phyloP scores from a whole-genome alignment of 2,113 vertebrate genomes.

The Gopherus flavomarginatus region DNA sequence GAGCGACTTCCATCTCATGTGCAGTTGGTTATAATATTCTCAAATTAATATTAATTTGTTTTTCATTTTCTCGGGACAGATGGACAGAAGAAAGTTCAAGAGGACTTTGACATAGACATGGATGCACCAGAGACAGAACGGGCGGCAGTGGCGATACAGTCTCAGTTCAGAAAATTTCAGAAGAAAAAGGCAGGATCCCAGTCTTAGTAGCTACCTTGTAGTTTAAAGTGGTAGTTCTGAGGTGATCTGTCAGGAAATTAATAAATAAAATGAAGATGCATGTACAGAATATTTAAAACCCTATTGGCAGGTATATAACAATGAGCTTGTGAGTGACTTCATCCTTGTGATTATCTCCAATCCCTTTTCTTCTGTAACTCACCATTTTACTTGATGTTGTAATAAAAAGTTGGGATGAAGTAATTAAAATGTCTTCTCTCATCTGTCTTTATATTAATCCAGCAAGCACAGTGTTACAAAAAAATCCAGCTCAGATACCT shows the following conservation, averaged over 20 bases:
- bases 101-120: slow-evolving; percentile 98
- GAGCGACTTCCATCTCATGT: neutral
- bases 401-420: slow-evolving; percentile 82
- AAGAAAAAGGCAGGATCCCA: slow-evolving; percentile 92
- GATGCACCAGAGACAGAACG: slow-evolving; percentile 85
- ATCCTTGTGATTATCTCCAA: slow-evolving; percentile 53
- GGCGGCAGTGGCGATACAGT: slow-evolving; percentile 93
- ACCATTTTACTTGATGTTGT: slow-evolving; percentile 76
- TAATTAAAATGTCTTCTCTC: slow-evolving; percentile 66
- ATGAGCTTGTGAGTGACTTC: slow-evolving; percentile 55
- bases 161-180: slow-evolving; percentile 99
- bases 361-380: slow-evolving; percentile 69
- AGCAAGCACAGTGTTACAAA: slow-evolving; percentile 1
- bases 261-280: slow-evolving; percentile 75
- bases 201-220: slow-evolving; percentile 82
- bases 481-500: neutral
- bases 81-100: slow-evolving; percentile 90
- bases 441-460: slow-evolving; percentile 57
- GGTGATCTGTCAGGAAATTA: slow-evolving; percentile 65
- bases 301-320: slow-evolving; percentile 48
- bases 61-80: slow-evolving; percentile 79
- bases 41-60: slow-evolving; percentile 16
- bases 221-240: slow-evolving; percentile 45
- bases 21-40: neutral
- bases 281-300: slow-evolving; percentile 79